Base-by-base conservation (phyloP, 2,113 vertebrate species). In the Triplophysa dalaica region DNA sequence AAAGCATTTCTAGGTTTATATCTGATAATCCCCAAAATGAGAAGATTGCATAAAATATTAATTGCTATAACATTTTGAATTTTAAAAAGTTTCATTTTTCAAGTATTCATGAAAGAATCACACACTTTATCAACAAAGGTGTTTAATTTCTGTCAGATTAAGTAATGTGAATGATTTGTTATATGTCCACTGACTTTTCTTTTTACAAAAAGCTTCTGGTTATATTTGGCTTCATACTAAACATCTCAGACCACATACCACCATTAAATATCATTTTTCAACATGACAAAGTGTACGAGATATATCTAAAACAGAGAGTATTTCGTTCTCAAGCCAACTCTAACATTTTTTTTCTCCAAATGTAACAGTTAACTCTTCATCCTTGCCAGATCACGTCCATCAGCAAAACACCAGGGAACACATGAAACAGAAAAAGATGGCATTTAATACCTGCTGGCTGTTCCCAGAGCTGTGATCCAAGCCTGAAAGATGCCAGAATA, bases 401-500 rank as follows among this genome's bases (percentile, higher is more conserved):
- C 41, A 65, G 6, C 3, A 48, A 4, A 52, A 50, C 13, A 26
- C 48, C 38, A n/a, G 1, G 14, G 26, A 22, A 66, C 4, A 17
- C 10, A 70, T 61, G 38, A 64, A 7, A 50, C 26, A 52, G 10
- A 26, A 10, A 56, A n/a, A 6, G 11, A 7, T 21, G 9, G 16
- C 54, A 70, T 58, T 78, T 24, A 43, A 6, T 87, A 93, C 93
- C 94, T 95, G 90, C 94, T 95, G 24, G 94, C 94, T 1, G 94
- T 95, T 66, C 94, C 94, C 74, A 95, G 80, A 6, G 94, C 94
- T 0, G 94, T 95, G 88, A 95, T 93, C 94, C 94, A 95, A 0
- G 94, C 94, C 86, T 95, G 94, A 85, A 95, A 95, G 82, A 95
- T 94, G 1, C 94, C 94, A 0, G 86, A 88, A 85, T 93, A 95